These are phyloP conservation scores for Nansenia antarctica DNA, from an alignment of 2,113 vertebrate species.

Conservation along the genomic window DNA sequence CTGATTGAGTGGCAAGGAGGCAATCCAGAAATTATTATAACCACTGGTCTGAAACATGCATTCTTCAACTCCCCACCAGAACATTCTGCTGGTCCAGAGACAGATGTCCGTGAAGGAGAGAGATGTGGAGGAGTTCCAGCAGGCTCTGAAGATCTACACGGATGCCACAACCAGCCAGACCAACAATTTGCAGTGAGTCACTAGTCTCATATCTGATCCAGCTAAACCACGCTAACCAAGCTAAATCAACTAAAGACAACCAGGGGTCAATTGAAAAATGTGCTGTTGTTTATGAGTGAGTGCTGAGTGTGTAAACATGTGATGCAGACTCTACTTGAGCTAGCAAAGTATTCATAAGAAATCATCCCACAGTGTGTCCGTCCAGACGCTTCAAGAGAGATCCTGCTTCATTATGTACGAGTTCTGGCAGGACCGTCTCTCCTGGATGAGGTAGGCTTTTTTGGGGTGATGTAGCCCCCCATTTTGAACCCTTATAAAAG, in stretches of 20 bases:
- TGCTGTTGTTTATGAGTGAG: too few relatives aligned
- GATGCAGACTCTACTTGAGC: too few relatives aligned
- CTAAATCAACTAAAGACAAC: too few relatives aligned
- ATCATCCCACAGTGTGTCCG: slow-evolving; percentile 78
- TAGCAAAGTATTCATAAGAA: too few relatives aligned
- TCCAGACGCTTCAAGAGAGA: slow-evolving; percentile 84
- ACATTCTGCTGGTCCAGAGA: slow-evolving; percentile 92
- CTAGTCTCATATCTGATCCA: too few relatives aligned
- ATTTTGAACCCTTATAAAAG: neutral
- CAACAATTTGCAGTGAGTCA: slow-evolving; percentile 82
- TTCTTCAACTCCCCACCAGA: slow-evolving; percentile 65
- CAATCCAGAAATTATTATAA: too few relatives aligned
- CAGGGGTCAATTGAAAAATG: too few relatives aligned
- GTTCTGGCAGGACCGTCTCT: slow-evolving; percentile 90
- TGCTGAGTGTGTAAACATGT: too few relatives aligned
- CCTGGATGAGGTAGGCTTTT: slow-evolving; percentile 89
- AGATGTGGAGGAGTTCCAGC: slow-evolving; percentile 81
- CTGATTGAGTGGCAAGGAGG: too few relatives aligned
- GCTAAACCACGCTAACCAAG: too few relatives aligned
- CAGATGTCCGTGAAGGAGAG: slow-evolving; percentile 82
- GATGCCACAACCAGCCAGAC: slow-evolving; percentile 82
- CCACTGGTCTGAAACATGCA: neutral
- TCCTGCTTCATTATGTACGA: slow-evolving; percentile 89
- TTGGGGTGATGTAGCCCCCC: neutral
- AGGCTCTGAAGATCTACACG: slow-evolving; percentile 82